phyloP scores from a whole-genome alignment of 2,888 invertebrate genomes.

The Diarsia rubi region DNA sequence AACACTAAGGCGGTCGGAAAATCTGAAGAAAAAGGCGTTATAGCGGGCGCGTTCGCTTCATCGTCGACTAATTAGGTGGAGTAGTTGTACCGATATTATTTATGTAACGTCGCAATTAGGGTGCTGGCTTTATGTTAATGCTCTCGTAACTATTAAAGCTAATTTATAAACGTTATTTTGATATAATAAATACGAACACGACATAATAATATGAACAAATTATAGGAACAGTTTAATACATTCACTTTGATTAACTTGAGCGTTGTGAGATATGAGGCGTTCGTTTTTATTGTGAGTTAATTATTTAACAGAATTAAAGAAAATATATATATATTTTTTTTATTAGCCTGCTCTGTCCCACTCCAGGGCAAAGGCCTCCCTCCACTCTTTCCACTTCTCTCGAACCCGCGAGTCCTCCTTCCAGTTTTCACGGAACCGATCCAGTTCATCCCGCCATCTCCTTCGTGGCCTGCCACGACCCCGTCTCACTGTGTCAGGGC shows the following conservation, averaged over 20 bases:
- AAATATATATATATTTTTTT: no score
- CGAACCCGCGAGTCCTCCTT: no score
- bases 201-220: constrained; percentile 57
- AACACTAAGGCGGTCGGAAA: constrained; percentile 86
- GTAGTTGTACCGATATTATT: constrained; percentile 71
- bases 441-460: no score
- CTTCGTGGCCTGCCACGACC: no score
- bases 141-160: constrained; percentile 64
- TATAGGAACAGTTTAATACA: constrained; percentile 46
- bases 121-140: constrained; percentile 70
- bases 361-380: no score
- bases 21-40: constrained; percentile 84
- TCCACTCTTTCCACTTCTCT: no score
- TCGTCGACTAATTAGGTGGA: constrained; percentile 73
- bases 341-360: no score
- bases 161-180: constrained; percentile 64
- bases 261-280: constrained; percentile 25
- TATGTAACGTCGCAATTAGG: constrained; percentile 72
- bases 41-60: constrained; percentile 62
- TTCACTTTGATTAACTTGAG: constrained; percentile 40
- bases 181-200: constrained; percentile 60
- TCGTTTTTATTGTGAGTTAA: constrained; percentile 1
- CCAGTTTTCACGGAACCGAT: no score
- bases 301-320: constrained; percentile 1
- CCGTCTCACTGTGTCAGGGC: no score